These are phyloP conservation scores for Stenolophus ochropezus DNA, from an alignment of 2,888 invertebrate species.

Conservation along the genomic window DNA sequence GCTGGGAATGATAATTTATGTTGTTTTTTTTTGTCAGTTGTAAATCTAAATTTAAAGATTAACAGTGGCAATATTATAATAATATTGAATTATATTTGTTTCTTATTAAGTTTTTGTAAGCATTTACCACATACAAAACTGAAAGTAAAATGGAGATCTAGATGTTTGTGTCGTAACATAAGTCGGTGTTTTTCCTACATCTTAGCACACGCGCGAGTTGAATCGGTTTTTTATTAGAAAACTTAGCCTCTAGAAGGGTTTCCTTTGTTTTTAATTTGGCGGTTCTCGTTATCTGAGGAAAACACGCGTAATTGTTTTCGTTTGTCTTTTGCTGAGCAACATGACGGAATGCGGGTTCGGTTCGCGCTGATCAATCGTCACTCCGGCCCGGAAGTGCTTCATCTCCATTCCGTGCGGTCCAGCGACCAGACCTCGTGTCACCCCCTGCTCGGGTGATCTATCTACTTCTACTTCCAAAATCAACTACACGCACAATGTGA, in stretches of 20 bases:
- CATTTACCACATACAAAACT: too few species aligned
- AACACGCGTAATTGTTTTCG: conserved; percentile 53
- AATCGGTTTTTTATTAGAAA: conserved; percentile 59
- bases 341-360: conserved; percentile 44
- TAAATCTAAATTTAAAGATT: too few species aligned
- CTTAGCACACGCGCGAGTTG: conserved; percentile 51
- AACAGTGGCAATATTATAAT: too few species aligned
- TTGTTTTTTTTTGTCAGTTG: too few species aligned
- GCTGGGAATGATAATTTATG: too few species aligned
- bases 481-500: conserved; percentile 9
- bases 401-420: conserved; percentile 54
- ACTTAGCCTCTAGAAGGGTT: conserved; percentile 44
- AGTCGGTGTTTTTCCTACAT: conserved; percentile 44
- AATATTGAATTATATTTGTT: too few species aligned
- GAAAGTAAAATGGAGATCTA: too few species aligned
- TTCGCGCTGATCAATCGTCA: conserved; percentile 47
- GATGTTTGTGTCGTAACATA: conserved; percentile 51
- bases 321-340: conserved; percentile 44
- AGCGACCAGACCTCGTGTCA: neutral
- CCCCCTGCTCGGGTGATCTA: conserved; percentile 20
- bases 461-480: conserved; percentile 12
- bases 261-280: conserved; percentile 53
- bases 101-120: too few species aligned
- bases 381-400: conserved; percentile 50
- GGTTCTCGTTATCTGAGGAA: conserved; percentile 33